phyloP scores from a whole-genome alignment of 37 sponge, comb jelly and placozoan genomes.

The Corticium candelabrum region DNA sequence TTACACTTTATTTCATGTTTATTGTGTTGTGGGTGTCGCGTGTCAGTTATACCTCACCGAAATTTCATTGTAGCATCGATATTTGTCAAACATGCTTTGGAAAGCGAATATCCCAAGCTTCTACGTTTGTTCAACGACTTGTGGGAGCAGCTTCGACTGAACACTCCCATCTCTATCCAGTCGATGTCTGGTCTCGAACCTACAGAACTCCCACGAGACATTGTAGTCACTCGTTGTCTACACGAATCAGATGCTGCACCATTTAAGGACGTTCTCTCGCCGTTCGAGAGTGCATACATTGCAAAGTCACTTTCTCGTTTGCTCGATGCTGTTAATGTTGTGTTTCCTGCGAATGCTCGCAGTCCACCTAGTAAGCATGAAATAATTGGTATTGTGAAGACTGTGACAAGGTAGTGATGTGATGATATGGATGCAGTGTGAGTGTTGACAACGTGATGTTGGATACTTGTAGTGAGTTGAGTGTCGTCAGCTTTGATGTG shows the following conservation, averaged over 20 bases:
- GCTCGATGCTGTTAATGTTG: constrained; percentile 64
- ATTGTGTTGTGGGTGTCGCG: no score
- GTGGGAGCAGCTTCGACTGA: constrained; percentile 28
- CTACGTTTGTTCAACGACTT: constrained; percentile 63
- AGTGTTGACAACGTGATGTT: constrained; percentile 37
- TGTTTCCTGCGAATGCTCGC: constrained; percentile 41
- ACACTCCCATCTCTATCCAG: neutral
- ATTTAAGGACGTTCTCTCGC: constrained; percentile 40
- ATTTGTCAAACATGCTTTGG: constrained; percentile 70
- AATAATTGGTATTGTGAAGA: constrained; percentile 31
- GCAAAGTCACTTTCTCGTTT: constrained; percentile 70
- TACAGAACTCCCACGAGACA: neutral
- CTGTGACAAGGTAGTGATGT: constrained; percentile 37
- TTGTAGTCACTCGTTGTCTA: neutral
- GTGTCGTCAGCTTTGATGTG: constrained; percentile 26
- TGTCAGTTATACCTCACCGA: no score
- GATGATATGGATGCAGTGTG: constrained; percentile 42
- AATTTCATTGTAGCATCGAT: constrained; percentile 48
- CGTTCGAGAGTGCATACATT: constrained; percentile 80
- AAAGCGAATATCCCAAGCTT: constrained; percentile 83
- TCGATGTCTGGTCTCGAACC: neutral
- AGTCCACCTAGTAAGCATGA: constrained; percentile 53
- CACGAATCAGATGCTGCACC: neutral
- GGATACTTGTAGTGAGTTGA: constrained; percentile 49
- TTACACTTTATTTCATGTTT: no score